phyloP scores from a whole-genome alignment of 2,888 invertebrate genomes.

The Stenchaetothrips biformis region DNA sequence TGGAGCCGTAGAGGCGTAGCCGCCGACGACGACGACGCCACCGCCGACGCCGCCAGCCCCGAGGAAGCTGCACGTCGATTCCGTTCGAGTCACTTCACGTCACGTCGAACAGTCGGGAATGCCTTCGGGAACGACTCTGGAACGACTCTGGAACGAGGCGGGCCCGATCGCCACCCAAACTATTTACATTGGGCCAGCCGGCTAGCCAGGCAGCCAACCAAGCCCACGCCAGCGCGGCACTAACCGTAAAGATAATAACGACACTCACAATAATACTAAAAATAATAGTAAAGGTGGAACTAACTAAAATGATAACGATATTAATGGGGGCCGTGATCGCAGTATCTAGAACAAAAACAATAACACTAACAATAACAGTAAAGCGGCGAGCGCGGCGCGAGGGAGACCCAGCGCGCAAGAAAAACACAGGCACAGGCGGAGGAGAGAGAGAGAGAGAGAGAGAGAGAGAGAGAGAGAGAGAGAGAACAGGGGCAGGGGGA shows the following conservation, averaged over 20 bases:
- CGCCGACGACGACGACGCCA: background rate
- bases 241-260: conserved; percentile 18
- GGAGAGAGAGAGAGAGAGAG: conserved; percentile 27
- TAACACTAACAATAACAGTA: conserved; percentile 31
- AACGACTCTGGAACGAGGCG: background rate
- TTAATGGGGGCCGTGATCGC: conserved; percentile 39
- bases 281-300: conserved; percentile 24
- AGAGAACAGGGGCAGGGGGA: conserved; percentile 30
- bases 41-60: background rate
- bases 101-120: background rate
- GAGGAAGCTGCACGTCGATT: too few species aligned
- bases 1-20: background rate
- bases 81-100: too few species aligned
- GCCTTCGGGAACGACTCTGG: conserved; percentile 3
- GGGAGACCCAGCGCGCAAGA: conserved; percentile 5
- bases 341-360: conserved; percentile 43
- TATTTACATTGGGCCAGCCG: conserved; percentile 3
- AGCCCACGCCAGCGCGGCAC: background rate
- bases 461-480: conserved; percentile 27
- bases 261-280: conserved; percentile 25
- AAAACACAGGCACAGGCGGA: conserved; percentile 16
- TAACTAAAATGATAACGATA: conserved; percentile 25
- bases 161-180: background rate
- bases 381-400: conserved; percentile 35
- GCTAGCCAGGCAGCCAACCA: background rate